Percentiles rank a stretch among this genome's conserved stretches.
Evolutionary conservation across 2,797 vertebrate genomes (phyloP).

Genomic region (Chaunax sp.): DNA sequence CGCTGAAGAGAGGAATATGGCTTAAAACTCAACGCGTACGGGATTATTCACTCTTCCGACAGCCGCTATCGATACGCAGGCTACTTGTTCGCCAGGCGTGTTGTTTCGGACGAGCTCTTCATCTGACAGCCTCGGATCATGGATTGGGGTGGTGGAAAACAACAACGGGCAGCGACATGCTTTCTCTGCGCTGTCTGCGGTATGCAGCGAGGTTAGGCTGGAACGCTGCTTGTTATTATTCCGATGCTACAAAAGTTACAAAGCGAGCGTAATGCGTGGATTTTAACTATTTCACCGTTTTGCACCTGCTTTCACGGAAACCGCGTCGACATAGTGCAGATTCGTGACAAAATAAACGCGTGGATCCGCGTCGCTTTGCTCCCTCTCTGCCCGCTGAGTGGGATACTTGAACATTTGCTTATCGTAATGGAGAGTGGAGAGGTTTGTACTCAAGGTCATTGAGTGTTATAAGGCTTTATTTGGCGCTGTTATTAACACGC

Average conservation of each 20-base stretch:
- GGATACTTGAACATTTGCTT: conserved; percentile 81
- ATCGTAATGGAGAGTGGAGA: conserved; percentile 76
- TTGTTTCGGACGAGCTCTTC: conserved; percentile 61
- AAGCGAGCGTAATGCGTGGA: conserved; percentile 75
- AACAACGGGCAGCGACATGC: conserved; percentile 82
- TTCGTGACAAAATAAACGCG: conserved; percentile 71
- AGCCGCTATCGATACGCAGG: conserved; percentile 39
- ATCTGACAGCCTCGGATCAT: conserved; percentile 80
- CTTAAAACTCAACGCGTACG: conserved; percentile 68
- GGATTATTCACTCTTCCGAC: conserved; percentile 65
- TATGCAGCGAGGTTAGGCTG: conserved; percentile 68
- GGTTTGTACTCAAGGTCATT: conserved; percentile 86
- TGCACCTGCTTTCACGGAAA: conserved; percentile 79
- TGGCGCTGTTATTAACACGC: conserved; percentile 71
- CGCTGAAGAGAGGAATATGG: conserved; percentile 69
- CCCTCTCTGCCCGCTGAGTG: conserved; percentile 51
- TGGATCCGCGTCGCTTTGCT: conserved; percentile 70
- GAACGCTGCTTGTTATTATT: conserved; percentile 56
- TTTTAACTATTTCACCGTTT: conserved; percentile 74
- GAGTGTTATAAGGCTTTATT: conserved; percentile 77
- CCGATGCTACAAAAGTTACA: conserved; percentile 86
- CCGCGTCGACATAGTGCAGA: conserved; percentile 74
- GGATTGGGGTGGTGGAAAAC: conserved; percentile 81
- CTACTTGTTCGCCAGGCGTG: conserved; percentile 44
- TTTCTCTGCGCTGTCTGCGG: conserved; percentile 77